Evolutionary conservation across 1,140 invertebrate genomes (phyloP), one percentile per base, ranked within the genome.

Genomic region (Aphelenchoides avenae): DNA sequence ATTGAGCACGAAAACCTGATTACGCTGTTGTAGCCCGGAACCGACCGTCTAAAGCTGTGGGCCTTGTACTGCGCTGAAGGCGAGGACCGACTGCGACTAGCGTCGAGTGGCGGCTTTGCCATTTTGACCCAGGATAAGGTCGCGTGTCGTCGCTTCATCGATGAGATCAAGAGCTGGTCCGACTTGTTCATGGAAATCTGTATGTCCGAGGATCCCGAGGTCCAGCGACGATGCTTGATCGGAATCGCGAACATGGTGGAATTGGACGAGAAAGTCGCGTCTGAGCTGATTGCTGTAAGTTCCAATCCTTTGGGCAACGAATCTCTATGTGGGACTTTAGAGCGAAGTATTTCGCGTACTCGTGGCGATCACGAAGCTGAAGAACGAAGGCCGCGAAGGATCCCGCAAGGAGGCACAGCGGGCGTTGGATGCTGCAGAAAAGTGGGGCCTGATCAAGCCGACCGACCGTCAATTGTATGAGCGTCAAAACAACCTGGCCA

Each of bases 1-100:
- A 1, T 31, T 6, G 34, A 52, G 27, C 15, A n/a, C 18, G 4
- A 9, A 11, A 3, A 26, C 13, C 2, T 26, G 26, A 57, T 57
- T 26, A 56, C 20, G 7, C 30, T 49, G 18, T 26, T 44, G 41
- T 59, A 47, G 37, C 56, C 61, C 15, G 73, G 73, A 39, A 73
- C 64, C 7, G 73, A 75, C 36, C 54, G 66, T n/a, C 41, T 76
- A 1, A 75, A 75, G 37, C 42, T 77, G 11, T 75, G 75, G 75
- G 52, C 62, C 20, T 57, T 75, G 9, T 75, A 75, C 43, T 70
- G 70, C 22, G 66, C 50, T 29, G 75, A 77, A 53, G 75, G 68
- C 31, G 73, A 75, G 11, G 72, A 70, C 29, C 70, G 73, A 15
- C 49, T 75, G 5, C 41, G 53, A 5, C 34, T 72, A 20, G 60